Evolutionary conservation across 2,113 vertebrate species (phyloP).

Genomic region (Tupaia tana): DNA sequence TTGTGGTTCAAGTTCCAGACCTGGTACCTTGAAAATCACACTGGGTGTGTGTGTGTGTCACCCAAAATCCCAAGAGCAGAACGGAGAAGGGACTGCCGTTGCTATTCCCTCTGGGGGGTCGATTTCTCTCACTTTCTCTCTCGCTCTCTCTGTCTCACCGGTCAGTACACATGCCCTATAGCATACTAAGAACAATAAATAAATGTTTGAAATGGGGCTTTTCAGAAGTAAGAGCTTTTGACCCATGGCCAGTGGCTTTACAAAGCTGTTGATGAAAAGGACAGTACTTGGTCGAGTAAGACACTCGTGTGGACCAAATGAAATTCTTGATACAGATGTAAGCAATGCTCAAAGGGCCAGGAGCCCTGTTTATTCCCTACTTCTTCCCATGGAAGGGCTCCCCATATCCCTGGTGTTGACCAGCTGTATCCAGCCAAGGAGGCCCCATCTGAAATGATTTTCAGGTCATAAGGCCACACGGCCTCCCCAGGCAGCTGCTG

Average conservation of each 20-base stretch:
- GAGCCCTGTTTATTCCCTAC: background rate
- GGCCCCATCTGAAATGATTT: background rate
- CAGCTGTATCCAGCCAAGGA: background rate
- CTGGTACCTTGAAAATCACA: too few relatives aligned
- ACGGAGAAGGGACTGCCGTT: too few relatives aligned
- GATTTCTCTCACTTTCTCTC: too few relatives aligned
- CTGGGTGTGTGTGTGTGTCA: too few relatives aligned
- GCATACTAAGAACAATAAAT: too few relatives aligned
- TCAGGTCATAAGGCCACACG: background rate
- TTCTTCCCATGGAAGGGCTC: background rate
- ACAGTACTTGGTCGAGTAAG: background rate
- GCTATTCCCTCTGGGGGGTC: too few relatives aligned
- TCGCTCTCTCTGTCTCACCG: too few relatives aligned
- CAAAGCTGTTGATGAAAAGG: background rate
- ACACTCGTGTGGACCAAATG: background rate
- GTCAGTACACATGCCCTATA: too few relatives aligned
- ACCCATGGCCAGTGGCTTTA: background rate
- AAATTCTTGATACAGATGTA: background rate
- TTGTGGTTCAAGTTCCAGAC: too few relatives aligned
- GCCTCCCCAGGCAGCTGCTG: background rate
- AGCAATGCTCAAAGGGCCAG: background rate
- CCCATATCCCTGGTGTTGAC: background rate
- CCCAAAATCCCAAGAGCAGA: too few relatives aligned
- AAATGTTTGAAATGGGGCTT: background rate
- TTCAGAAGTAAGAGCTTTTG: background rate